Evolutionary conservation across 2,113 vertebrate species (phyloP).

Genomic region (Poecilia latipinna): DNA sequence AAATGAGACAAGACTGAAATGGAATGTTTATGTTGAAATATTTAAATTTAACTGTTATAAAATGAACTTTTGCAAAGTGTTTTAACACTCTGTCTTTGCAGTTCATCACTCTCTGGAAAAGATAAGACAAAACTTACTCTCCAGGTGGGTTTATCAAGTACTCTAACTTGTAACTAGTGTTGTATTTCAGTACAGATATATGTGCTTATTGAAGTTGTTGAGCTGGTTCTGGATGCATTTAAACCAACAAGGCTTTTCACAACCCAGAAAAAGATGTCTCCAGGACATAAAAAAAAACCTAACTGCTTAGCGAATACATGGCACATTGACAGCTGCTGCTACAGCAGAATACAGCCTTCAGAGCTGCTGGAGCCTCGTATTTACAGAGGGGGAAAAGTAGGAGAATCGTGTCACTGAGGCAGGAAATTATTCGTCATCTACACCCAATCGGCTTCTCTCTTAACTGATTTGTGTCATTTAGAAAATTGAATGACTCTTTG

Average conservation of each 20-base stretch:
- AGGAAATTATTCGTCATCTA: slow-evolving; percentile 17
- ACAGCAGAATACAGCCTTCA: slow-evolving; percentile 34
- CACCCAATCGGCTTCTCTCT: neutral
- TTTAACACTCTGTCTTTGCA: slow-evolving; percentile 49
- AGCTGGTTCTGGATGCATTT: slow-evolving; percentile 7
- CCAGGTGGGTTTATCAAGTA: slow-evolving; percentile 82
- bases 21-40: neutral
- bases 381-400: slow-evolving; percentile 38
- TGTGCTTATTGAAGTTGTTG: neutral
- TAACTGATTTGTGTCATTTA: neutral
- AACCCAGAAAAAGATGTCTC: neutral
- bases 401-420: slow-evolving; percentile 23
- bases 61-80: too few relatives aligned
- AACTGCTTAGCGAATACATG: slow-evolving; percentile 43
- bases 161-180: neutral
- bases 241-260: slow-evolving; percentile 5
- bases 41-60: neutral
- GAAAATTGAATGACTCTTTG: neutral
- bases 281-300: neutral
- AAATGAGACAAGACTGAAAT: neutral
- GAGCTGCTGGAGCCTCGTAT: slow-evolving; percentile 24
- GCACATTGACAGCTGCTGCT: slow-evolving; percentile 40
- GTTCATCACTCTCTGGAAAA: slow-evolving; percentile 86
- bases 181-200: neutral
- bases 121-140: slow-evolving; percentile 90